Evolutionary conservation across 1,140 invertebrate species (phyloP).

Genomic region (Danaus plexippus): DNA sequence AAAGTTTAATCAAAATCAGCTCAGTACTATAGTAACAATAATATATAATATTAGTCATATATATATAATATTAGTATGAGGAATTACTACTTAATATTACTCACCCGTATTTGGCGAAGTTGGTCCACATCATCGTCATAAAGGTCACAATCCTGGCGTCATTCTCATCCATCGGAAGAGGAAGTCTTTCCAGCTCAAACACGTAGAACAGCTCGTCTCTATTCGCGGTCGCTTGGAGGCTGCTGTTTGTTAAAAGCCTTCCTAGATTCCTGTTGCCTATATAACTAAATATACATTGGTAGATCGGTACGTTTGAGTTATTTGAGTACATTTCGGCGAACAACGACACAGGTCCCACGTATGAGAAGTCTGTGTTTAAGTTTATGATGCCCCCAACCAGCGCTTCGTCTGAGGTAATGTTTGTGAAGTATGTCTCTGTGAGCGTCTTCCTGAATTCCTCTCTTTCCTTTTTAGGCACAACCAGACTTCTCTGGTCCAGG

Average conservation of each 20-base stretch:
- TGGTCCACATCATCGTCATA: conserved; percentile 66
- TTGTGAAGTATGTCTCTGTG: conserved; percentile 50
- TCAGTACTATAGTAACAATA: too few species aligned
- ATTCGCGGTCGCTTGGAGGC: conserved; percentile 44
- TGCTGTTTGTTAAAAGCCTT: conserved; percentile 50
- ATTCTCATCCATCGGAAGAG: conserved; percentile 50
- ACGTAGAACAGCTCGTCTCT: conserved; percentile 57
- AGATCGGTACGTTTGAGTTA: conserved; percentile 34
- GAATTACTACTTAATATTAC: conserved; percentile 12
- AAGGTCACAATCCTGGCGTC: conserved; percentile 54
- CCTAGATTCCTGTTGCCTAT: conserved; percentile 56
- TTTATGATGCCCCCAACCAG: conserved; percentile 56
- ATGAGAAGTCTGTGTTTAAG: conserved; percentile 53
- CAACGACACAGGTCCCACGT: conserved; percentile 47
- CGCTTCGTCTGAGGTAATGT: conserved; percentile 43
- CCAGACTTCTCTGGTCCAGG: conserved; percentile 45
- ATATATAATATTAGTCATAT: too few species aligned
- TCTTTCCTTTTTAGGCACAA: conserved; percentile 34
- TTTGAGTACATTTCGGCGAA: conserved; percentile 51
- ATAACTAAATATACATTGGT: conserved; percentile 54
- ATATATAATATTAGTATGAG: too few species aligned
- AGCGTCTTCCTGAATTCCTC: conserved; percentile 40
- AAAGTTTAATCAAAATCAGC: too few species aligned
- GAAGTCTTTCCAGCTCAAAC: conserved; percentile 52
- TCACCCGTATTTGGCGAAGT: conserved; percentile 67